Percentiles rank a stretch among this genome's conserved stretches.
Evolutionary conservation across 2,888 invertebrate species (phyloP).

Genomic region (Acleris emargana): DNA sequence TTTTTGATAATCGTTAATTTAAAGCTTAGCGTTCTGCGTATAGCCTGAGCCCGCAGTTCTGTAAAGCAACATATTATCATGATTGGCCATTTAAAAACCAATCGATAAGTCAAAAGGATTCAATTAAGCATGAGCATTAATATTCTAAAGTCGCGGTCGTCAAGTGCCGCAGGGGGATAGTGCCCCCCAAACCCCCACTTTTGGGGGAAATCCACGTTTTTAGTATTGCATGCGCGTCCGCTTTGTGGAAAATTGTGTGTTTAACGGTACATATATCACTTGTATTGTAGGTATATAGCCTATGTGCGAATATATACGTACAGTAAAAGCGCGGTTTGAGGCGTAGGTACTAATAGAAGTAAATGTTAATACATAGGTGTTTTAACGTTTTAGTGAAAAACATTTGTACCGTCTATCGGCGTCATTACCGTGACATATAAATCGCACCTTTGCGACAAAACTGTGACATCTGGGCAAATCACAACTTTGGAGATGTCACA

Average conservation of each 20-base stretch:
- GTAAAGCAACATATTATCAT: neutral
- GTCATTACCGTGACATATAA: too few species aligned
- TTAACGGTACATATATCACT: slow-evolving; percentile 45
- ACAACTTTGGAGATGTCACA: too few species aligned
- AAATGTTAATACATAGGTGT: too few species aligned
- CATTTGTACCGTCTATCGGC: too few species aligned
- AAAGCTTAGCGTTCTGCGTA: too few species aligned
- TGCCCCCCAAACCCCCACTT: slow-evolving; percentile 42
- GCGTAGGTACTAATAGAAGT: too few species aligned
- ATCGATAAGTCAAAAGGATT: slow-evolving; percentile 72
- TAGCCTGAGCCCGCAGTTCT: too few species aligned
- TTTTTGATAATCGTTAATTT: too few species aligned
- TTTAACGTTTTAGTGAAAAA: too few species aligned
- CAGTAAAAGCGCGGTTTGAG: too few species aligned
- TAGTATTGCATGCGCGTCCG: slow-evolving; percentile 66
- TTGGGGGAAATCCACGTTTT: slow-evolving; percentile 69
- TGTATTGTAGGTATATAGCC: neutral
- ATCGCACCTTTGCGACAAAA: too few species aligned
- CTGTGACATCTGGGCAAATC: too few species aligned
- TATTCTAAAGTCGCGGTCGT: slow-evolving; percentile 77
- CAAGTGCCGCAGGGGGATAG: slow-evolving; percentile 72
- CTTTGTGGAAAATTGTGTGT: slow-evolving; percentile 39
- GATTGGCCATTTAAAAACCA: slow-evolving; percentile 42
- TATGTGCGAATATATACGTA: neutral
- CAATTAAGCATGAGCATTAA: slow-evolving; percentile 76